A percentile compares a stretch with the other conserved stretches of the same genome.
These are phyloP conservation scores for Loxodonta africana DNA, from an alignment of 2,113 vertebrate species.

Conservation along the genomic window DNA sequence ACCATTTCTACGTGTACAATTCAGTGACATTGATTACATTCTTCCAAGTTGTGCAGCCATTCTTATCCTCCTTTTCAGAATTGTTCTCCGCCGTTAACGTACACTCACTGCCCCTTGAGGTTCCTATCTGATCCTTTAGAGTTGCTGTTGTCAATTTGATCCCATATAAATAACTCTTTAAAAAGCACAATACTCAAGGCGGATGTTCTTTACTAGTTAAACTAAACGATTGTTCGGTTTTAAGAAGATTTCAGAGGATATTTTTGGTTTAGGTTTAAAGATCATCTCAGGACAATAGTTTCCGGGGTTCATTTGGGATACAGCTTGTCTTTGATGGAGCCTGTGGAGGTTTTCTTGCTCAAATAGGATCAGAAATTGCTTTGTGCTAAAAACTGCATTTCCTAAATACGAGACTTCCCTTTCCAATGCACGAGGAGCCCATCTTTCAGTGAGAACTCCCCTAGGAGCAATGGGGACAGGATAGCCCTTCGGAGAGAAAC, in stretches of 20 bases:
- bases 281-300: background rate
- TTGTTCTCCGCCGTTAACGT: background rate
- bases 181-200: background rate
- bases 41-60: background rate
- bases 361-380: conserved; percentile 76
- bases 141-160: background rate
- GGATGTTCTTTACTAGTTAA: background rate
- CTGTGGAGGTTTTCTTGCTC: conserved; percentile 22
- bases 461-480: background rate
- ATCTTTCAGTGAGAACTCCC: background rate
- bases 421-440: background rate
- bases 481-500: background rate
- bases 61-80: background rate
- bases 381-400: conserved; percentile 71
- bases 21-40: background rate
- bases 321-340: conserved; percentile 36
- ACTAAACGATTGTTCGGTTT: background rate
- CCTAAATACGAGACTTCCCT: conserved; percentile 59
- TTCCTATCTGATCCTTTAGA: background rate
- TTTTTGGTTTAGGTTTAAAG: background rate
- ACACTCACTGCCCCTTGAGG: background rate
- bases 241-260: background rate
- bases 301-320: background rate
- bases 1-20: background rate
- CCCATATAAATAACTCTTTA: background rate